phyloP scores from a whole-genome alignment of 2,797 vertebrate genomes.

The Phoxinus dragarum region DNA sequence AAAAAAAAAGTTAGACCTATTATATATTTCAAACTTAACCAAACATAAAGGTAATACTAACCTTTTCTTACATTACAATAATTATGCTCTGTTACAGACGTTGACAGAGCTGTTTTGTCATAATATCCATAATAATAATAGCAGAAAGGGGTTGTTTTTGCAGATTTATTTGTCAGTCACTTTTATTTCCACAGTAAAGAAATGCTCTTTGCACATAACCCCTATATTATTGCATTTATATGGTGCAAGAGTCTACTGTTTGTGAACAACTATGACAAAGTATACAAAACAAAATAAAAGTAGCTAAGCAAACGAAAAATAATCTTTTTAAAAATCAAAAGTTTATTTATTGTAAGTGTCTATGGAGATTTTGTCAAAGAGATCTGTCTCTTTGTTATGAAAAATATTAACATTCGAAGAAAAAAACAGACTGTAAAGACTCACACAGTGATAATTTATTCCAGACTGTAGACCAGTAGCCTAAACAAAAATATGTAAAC shows the following conservation, averaged over 20 bases:
- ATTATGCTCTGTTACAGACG: not conserved
- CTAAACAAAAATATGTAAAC: no score
- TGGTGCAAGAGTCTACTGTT: not conserved
- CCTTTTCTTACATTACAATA: no score
- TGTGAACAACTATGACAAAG: not conserved
- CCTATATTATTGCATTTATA: not conserved
- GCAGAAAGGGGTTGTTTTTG: not conserved
- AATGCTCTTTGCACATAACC: not conserved
- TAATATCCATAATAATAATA: not conserved
- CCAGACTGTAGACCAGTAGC: no score
- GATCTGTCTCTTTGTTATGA: not conserved
- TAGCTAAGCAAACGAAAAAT: not conserved
- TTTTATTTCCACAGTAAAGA: not conserved
- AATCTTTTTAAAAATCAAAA: no score
- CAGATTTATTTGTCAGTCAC: not conserved
- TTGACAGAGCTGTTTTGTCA: not conserved
- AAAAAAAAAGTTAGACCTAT: no score
- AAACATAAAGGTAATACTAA: no score
- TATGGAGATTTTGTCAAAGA: no score
- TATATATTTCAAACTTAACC: no score
- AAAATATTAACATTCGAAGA: not conserved
- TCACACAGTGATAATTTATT: no score
- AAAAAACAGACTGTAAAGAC: no score
- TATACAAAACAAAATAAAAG: not conserved
- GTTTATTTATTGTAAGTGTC: not conserved